Evolutionary conservation across 1,140 invertebrate species (phyloP).

Genomic region (Bombus ignitus): DNA sequence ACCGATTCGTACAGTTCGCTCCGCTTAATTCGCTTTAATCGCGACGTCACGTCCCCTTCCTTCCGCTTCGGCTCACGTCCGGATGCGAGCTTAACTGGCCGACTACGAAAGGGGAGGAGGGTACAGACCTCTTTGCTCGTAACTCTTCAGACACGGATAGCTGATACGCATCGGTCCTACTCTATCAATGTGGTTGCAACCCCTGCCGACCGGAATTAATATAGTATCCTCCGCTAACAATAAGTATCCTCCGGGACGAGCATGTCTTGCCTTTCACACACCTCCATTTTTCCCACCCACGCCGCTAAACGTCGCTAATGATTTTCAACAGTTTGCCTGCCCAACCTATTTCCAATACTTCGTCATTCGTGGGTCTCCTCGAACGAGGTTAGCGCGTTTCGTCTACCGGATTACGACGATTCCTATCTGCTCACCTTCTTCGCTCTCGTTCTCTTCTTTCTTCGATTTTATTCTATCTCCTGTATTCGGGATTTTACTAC

Average conservation of each 20-base stretch:
- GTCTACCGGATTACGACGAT: not conserved
- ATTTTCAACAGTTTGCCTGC: not conserved
- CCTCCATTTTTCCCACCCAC: not conserved
- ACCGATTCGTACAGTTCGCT: constrained; percentile 65
- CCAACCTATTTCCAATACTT: not conserved
- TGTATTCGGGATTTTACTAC: not conserved
- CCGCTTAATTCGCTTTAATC: constrained; percentile 80
- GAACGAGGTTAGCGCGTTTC: not conserved
- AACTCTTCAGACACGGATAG: constrained; percentile 46
- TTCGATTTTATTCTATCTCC: not conserved
- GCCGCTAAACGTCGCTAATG: too few species aligned
- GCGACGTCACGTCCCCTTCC: constrained; percentile 81
- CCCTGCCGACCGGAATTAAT: constrained; percentile 38
- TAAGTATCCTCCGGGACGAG: not conserved
- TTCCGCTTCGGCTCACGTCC: constrained; percentile 79
- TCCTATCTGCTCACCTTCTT: not conserved
- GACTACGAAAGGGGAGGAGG: constrained; percentile 17
- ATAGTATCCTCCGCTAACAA: not conserved
- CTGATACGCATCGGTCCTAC: constrained; percentile 26
- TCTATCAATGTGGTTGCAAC: constrained; percentile 29
- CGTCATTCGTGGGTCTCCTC: not conserved
- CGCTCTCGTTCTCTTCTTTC: not conserved
- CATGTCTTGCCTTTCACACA: constrained; percentile 5
- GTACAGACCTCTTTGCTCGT: constrained; percentile 43
- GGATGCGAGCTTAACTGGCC: constrained; percentile 78